These are phyloP conservation scores for Aporophyla nigra DNA, from an alignment of 2,888 invertebrate genomes.

Conservation along the genomic window DNA sequence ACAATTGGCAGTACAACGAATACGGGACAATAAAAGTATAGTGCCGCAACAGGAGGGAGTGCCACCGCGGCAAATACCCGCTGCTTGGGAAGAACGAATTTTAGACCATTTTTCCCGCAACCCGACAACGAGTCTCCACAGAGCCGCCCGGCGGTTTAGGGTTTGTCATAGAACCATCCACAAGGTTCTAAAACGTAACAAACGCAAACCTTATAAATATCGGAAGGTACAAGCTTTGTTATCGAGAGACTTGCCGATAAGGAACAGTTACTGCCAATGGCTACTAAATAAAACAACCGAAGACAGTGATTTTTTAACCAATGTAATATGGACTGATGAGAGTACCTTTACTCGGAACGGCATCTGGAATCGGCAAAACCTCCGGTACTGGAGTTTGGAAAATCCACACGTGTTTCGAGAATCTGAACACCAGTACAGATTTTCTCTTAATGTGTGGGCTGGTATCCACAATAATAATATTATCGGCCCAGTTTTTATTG, in stretches of 20 bases:
- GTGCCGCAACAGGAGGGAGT: conserved; percentile 11
- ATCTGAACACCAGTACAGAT: not conserved
- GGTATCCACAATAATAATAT: not conserved
- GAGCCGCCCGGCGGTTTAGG: not conserved
- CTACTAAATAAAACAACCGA: conserved; percentile 6
- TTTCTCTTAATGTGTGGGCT: conserved; percentile 9
- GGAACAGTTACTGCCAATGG: not conserved
- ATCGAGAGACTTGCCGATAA: not conserved
- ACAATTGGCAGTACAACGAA: not conserved
- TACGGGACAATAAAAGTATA: conserved; percentile 7
- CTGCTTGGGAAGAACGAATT: conserved; percentile 6
- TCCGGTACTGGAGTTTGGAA: not conserved
- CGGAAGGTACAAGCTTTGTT: conserved; percentile 8
- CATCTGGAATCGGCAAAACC: conserved; percentile 13
- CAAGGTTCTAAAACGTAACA: no score
- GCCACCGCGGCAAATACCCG: conserved; percentile 15
- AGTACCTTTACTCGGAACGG: conserved; percentile 22
- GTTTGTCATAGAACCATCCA: no score
- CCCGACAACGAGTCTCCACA: not conserved
- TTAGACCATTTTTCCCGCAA: conserved; percentile 13
- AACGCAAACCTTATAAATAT: conserved; percentile 1
- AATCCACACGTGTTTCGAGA: not conserved
- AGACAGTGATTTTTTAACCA: not conserved
- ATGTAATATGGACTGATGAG: conserved; percentile 11
- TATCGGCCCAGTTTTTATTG: not conserved